These are phyloP conservation scores for Hylia prasina DNA, from an alignment of 2,113 vertebrate species.

Conservation along the genomic window DNA sequence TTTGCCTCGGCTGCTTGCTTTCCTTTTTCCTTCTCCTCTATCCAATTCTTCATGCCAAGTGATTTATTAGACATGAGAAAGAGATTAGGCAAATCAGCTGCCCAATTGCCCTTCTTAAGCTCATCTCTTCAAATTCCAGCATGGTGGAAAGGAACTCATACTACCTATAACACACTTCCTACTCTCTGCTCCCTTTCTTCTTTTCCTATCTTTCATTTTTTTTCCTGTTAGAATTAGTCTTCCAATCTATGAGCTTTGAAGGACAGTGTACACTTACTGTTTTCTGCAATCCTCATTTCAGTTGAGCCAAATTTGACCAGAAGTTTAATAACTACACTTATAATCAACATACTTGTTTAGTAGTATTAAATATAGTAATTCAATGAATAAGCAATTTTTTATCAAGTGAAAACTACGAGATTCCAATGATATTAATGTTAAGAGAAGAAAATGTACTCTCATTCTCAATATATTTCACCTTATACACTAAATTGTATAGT, in stretches of 20 bases:
- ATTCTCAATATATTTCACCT: neutral
- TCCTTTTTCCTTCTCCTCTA: neutral
- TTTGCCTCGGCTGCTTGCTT: neutral
- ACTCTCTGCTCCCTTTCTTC: accelerated
- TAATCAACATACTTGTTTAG: neutral
- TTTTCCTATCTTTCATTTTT: neutral
- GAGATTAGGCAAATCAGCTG: neutral
- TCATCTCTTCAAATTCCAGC: neutral
- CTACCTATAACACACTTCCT: neutral
- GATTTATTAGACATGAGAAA: neutral
- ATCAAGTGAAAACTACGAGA: neutral
- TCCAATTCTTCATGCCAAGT: neutral
- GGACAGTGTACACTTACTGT: neutral
- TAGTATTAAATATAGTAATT: neutral
- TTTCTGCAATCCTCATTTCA: neutral
- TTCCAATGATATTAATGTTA: neutral
- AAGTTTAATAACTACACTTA: neutral
- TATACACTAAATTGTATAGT: neutral
- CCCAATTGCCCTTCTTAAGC: neutral
- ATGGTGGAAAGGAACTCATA: neutral
- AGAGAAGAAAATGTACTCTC: neutral
- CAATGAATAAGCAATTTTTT: neutral
- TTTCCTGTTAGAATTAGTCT: neutral
- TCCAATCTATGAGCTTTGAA: neutral
- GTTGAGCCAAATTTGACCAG: neutral